phyloP scores from a whole-genome alignment of 2,888 invertebrate genomes.

The Acleris sparsana region DNA sequence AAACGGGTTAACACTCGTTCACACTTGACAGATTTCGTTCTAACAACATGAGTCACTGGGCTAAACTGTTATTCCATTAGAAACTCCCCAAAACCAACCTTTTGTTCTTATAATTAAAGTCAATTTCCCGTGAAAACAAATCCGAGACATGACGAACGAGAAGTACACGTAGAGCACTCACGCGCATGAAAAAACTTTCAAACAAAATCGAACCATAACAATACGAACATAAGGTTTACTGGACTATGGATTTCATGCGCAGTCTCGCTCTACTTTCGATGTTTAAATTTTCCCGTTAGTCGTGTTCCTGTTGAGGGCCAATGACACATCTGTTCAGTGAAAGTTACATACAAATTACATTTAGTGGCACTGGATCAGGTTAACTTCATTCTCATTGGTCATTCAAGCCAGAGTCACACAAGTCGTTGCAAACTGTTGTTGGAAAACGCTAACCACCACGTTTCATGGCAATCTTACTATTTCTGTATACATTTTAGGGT shows the following conservation, averaged over 20 bases:
- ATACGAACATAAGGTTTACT: neutral
- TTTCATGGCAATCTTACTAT: conserved; percentile 5
- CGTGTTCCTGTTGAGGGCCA: conserved; percentile 1
- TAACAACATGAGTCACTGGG: no score
- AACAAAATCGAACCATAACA: neutral
- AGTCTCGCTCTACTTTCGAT: conserved; percentile 34
- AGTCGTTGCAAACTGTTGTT: conserved; percentile 7
- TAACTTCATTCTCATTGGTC: conserved; percentile 16
- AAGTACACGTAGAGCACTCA: conserved; percentile 22
- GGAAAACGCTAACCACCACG: conserved; percentile 3
- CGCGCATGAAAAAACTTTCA: neutral
- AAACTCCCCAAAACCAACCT: neutral
- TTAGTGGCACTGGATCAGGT: no score
- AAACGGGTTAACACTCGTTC: no score
- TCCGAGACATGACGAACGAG: conserved; percentile 20
- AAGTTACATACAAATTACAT: no score
- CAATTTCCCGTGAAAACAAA: neutral
- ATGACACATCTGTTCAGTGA: no score
- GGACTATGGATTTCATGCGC: neutral
- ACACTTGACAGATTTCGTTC: no score
- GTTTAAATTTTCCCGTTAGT: conserved; percentile 35
- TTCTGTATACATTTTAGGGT: neutral
- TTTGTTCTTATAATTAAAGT: neutral
- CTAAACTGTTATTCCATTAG: no score
- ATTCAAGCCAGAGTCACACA: conserved; percentile 3